A percentile compares a stretch with the other conserved stretches of the same genome.
phyloP scores from a whole-genome alignment of 2,888 invertebrate species.

The Cantharis rustica region DNA sequence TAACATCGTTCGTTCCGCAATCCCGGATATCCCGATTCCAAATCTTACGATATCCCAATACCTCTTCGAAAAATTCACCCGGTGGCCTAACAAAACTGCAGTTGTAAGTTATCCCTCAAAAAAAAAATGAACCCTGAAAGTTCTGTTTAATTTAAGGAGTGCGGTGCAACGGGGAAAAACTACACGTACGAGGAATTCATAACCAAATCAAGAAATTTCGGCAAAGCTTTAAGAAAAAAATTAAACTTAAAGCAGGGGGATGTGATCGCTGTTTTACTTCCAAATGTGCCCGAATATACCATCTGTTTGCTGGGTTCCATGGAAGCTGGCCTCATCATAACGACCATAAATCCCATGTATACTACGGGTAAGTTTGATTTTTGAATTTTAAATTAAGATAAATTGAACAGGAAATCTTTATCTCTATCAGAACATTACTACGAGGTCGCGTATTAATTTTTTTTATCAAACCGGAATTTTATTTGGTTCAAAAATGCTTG shows the following conservation, averaged over 20 bases:
- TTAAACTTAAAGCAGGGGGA: slow-evolving; percentile 70
- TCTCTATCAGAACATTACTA: background rate
- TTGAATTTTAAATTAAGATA: background rate
- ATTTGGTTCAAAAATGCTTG: no score
- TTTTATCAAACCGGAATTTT: background rate
- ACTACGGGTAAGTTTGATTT: slow-evolving; percentile 51
- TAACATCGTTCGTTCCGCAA: slow-evolving; percentile 48
- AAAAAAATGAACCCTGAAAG: background rate
- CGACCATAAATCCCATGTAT: slow-evolving; percentile 77
- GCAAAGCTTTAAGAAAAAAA: slow-evolving; percentile 61
- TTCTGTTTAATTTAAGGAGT: slow-evolving; percentile 16
- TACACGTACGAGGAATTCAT: slow-evolving; percentile 73
- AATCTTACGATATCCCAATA: slow-evolving; percentile 62
- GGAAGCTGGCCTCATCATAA: slow-evolving; percentile 71
- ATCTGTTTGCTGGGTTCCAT: slow-evolving; percentile 68
- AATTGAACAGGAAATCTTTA: background rate
- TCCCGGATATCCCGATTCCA: slow-evolving; percentile 61
- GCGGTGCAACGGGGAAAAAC: slow-evolving; percentile 65
- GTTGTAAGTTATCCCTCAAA: slow-evolving; percentile 58
- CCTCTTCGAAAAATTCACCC: slow-evolving; percentile 60
- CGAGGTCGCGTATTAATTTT: background rate
- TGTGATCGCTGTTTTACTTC: slow-evolving; percentile 71
- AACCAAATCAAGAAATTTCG: slow-evolving; percentile 66
- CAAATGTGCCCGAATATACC: slow-evolving; percentile 78
- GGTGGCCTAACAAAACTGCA: slow-evolving; percentile 64